These are phyloP conservation scores for Rousettus madagascariensis DNA, from an alignment of 2,797 vertebrate genomes.

Conservation along the genomic window DNA sequence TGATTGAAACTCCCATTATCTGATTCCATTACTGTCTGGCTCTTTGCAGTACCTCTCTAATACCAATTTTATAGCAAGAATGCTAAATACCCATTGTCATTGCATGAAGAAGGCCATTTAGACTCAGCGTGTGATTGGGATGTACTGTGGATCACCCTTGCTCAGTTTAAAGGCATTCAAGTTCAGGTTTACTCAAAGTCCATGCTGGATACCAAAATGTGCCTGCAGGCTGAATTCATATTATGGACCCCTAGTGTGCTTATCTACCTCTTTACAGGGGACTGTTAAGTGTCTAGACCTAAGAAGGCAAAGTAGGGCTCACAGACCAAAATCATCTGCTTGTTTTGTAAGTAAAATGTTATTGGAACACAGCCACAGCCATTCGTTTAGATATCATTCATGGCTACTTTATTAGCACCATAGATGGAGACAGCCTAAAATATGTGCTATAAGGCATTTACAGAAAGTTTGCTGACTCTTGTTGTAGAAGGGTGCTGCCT, in stretches of 20 bases:
- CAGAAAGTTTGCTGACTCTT: neutral
- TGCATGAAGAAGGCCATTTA: neutral
- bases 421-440: neutral
- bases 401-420: neutral
- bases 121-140: too few relatives aligned
- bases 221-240: neutral
- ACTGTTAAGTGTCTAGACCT: neutral
- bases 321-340: neutral
- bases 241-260: neutral
- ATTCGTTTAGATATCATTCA: neutral
- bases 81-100: rapidly evolving
- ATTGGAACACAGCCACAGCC: neutral
- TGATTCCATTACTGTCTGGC: neutral
- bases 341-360: neutral
- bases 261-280: neutral
- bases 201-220: neutral
- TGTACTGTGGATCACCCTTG: rapidly evolving
- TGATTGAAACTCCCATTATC: neutral
- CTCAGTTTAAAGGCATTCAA: neutral
- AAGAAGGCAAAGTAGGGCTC: neutral
- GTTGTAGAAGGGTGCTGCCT: neutral
- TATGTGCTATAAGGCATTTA: neutral
- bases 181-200: neutral
- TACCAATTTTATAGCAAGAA: neutral
- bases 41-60: neutral